phyloP scores from a whole-genome alignment of 2,888 invertebrate genomes.

The Venusia cambrica region DNA sequence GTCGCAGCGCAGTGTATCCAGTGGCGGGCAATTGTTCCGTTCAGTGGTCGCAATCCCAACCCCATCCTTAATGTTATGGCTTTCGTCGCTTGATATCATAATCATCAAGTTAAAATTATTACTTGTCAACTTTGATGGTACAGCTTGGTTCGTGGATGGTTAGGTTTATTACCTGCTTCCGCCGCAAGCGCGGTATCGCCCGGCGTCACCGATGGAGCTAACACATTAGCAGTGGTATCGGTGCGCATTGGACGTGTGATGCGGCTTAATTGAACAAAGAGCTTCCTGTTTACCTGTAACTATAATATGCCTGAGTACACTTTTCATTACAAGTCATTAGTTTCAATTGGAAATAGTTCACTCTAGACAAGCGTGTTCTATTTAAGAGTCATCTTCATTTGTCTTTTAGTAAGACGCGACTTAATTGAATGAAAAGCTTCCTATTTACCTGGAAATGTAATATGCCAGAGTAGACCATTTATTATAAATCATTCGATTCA shows the following conservation, averaged over 20 bases:
- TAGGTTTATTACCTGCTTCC: conserved; percentile 47
- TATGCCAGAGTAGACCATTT: too few relatives aligned
- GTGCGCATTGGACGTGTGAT: conserved; percentile 3
- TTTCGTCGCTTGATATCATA: conserved; percentile 47
- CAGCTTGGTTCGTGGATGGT: conserved; percentile 32
- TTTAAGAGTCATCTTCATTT: too few relatives aligned
- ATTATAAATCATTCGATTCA: too few relatives aligned
- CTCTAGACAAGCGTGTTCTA: too few relatives aligned
- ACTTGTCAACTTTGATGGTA: conserved; percentile 60
- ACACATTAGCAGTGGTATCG: conserved; percentile 11
- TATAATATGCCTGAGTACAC: too few relatives aligned
- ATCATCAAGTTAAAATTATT: conserved; percentile 59
- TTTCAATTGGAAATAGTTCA: too few relatives aligned
- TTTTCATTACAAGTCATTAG: too few relatives aligned
- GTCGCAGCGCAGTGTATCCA: conserved; percentile 42
- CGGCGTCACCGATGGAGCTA: conserved; percentile 10
- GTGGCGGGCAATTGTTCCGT: conserved; percentile 54
- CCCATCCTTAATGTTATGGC: conserved; percentile 56
- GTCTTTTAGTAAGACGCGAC: too few relatives aligned
- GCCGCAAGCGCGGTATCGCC: conserved; percentile 10
- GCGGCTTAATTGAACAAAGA: conserved; percentile 6
- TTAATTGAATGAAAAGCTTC: too few relatives aligned
- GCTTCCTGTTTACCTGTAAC: conserved; percentile 1
- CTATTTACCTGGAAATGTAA: too few relatives aligned
- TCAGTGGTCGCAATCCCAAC: conserved; percentile 53